phyloP scores from a whole-genome alignment of 2,797 vertebrate species.

The Enteromius trimaculatus region DNA sequence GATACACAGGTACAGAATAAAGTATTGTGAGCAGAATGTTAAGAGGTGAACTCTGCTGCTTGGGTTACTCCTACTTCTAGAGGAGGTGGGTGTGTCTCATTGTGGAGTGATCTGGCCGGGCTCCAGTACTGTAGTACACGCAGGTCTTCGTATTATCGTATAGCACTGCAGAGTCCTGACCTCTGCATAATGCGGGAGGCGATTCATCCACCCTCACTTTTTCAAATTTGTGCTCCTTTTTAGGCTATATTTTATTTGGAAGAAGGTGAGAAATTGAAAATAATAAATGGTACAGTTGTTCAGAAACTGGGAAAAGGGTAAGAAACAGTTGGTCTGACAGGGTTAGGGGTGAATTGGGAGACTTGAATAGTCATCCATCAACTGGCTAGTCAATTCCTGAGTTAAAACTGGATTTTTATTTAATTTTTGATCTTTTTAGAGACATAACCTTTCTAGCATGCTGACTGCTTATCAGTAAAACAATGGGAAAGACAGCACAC shows the following conservation, averaged over 20 bases:
- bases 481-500: too few relatives aligned
- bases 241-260: neutral
- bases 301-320: neutral
- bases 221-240: neutral
- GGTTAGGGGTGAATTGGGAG: neutral
- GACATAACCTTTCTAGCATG: neutral
- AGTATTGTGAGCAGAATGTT: conserved; percentile 22
- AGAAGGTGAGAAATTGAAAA: neutral
- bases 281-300: neutral
- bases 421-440: neutral
- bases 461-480: neutral
- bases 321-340: neutral
- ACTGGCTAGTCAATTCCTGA: neutral
- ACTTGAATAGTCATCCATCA: neutral
- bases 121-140: conserved; percentile 11
- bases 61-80: conserved; percentile 6
- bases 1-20: neutral
- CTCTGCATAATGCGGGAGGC: conserved; percentile 29
- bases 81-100: conserved; percentile 26
- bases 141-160: conserved; percentile 13
- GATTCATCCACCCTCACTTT: neutral
- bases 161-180: conserved; percentile 20
- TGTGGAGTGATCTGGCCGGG: conserved; percentile 1
- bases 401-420: neutral
- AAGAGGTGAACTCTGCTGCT: conserved; percentile 3